These are phyloP conservation scores for Dione juno DNA, from an alignment of 2,888 invertebrate genomes.

Conservation along the genomic window DNA sequence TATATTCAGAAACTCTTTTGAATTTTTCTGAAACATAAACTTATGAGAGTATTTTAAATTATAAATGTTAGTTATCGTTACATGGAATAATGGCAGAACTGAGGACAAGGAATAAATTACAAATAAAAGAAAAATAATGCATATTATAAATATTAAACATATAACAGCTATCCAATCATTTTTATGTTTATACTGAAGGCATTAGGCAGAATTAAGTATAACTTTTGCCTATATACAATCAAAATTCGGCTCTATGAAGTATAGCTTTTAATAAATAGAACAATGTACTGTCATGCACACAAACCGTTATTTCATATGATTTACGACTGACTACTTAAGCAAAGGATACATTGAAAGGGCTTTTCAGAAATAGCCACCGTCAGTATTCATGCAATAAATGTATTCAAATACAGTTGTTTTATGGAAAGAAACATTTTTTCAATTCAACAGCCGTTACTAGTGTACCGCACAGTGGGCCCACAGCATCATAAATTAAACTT, in stretches of 20 bases:
- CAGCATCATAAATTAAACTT: slow-evolving; percentile 70
- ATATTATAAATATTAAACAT: no score
- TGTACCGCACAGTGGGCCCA: slow-evolving; percentile 70
- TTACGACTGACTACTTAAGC: slow-evolving; percentile 65
- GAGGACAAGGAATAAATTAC: no score
- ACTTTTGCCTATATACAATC: no score
- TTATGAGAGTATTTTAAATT: no score
- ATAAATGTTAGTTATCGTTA: no score
- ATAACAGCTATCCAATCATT: no score
- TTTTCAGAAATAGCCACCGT: slow-evolving; percentile 71
- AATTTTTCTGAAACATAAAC: no score
- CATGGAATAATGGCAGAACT: no score
- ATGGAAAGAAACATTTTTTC: slow-evolving; percentile 60
- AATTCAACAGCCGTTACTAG: slow-evolving; percentile 61
- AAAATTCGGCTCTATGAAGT: neutral
- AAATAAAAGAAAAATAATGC: no score
- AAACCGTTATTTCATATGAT: slow-evolving; percentile 52
- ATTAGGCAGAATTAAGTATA: no score
- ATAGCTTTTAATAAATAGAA: neutral
- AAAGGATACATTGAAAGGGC: slow-evolving; percentile 57
- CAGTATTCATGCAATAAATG: slow-evolving; percentile 72
- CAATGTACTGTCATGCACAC: neutral
- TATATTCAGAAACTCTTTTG: no score
- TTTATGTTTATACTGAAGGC: no score
- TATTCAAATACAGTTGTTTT: slow-evolving; percentile 63